Conservation (phyloP, 92 coral and sea anemone species). For the Porites divaricata region DNA sequence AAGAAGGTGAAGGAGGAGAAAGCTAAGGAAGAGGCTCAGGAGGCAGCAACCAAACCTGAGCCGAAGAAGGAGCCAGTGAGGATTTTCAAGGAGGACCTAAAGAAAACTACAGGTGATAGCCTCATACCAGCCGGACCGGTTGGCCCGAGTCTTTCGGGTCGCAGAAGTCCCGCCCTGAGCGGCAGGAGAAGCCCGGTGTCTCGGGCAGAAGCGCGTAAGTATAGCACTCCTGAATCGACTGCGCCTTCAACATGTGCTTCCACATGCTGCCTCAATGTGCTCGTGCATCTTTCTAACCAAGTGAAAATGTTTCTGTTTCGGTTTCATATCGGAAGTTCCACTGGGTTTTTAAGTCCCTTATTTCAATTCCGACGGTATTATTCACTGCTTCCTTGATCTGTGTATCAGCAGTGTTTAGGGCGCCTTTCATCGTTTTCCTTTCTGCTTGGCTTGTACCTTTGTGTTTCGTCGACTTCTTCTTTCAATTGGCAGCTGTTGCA, state of each 20-base stretch:
- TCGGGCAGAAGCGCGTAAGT: slow-evolving; percentile 73
- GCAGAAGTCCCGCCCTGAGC: slow-evolving; percentile 77
- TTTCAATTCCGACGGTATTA: neutral
- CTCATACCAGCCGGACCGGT: slow-evolving; percentile 47
- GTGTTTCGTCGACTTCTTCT: no score
- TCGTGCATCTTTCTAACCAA: slow-evolving; percentile 19
- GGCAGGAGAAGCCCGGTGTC: slow-evolving; percentile 79
- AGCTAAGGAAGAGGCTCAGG: slow-evolving; percentile 40
- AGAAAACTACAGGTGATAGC: slow-evolving; percentile 41
- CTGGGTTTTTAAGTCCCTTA: neutral
- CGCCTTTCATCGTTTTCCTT: no score
- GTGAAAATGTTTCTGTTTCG: neutral
- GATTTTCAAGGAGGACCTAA: slow-evolving; percentile 49
- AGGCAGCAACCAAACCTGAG: slow-evolving; percentile 39
- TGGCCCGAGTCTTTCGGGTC: slow-evolving; percentile 53
- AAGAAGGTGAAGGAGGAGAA: slow-evolving; percentile 58
- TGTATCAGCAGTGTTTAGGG: no score
- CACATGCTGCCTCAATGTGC: slow-evolving; percentile 33
- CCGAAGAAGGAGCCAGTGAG: slow-evolving; percentile 35
- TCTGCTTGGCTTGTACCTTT: no score
- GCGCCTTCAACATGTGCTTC: slow-evolving; percentile 11
- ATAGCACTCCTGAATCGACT: slow-evolving; percentile 78
- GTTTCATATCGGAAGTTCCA: slow-evolving; percentile 26
- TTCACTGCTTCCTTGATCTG: no score
- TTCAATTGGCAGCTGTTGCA: no score